Percentiles rank a stretch among this genome's conserved stretches.
Conservation (phyloP, 2,888 invertebrate species). For the Dicyrtomina minuta region DNA sequence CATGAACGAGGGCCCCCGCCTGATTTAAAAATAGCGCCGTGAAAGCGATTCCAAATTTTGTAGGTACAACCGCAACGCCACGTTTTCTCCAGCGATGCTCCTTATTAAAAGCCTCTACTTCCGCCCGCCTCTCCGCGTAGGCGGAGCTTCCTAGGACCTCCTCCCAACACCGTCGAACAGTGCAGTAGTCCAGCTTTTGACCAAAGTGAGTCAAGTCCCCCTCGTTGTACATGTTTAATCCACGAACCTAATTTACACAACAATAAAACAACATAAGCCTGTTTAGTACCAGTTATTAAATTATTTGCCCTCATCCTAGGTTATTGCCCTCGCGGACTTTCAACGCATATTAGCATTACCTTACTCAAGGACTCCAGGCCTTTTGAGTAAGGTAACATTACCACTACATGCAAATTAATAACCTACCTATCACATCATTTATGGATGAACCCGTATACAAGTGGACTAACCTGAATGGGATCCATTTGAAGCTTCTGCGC, state of each 20-base stretch:
- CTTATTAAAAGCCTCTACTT: constrained; percentile 71
- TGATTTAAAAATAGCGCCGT: constrained; percentile 76
- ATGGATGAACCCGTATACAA: too few species aligned
- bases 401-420: too few species aligned
- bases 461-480: constrained; percentile 65
- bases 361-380: too few species aligned
- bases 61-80: constrained; percentile 78
- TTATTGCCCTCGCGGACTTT: too few species aligned
- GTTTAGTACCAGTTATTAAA: too few species aligned
- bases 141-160: constrained; percentile 72
- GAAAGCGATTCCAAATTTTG: constrained; percentile 82
- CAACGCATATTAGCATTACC: too few species aligned
- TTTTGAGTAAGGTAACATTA: too few species aligned
- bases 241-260: constrained; percentile 58
- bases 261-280: too few species aligned
- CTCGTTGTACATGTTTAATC: constrained; percentile 76
- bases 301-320: too few species aligned
- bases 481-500: constrained; percentile 70
- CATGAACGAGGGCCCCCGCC: constrained; percentile 80
- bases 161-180: constrained; percentile 72
- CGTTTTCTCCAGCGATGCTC: constrained; percentile 82
- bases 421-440: too few species aligned
- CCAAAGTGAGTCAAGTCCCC: constrained; percentile 77
- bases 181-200: constrained; percentile 71
- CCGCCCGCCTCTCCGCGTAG: constrained; percentile 63